A percentile compares a stretch with the other conserved stretches of the same genome.
Conservation (phyloP, 92 coral and sea anemone species). For the Isaurus tuberculatus region DNA sequence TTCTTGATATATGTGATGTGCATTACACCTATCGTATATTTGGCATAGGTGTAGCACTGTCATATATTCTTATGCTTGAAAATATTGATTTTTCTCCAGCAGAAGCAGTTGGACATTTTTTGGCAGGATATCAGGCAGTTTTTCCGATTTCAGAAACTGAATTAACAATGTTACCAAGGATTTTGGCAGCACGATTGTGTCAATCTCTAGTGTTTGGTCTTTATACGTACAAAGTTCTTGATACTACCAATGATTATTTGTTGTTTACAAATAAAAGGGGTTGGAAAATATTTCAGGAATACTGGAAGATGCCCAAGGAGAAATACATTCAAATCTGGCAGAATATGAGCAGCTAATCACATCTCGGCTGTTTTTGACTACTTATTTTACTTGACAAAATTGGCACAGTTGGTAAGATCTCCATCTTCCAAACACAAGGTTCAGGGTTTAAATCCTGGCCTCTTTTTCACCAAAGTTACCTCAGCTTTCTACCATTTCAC, state of each 20-base stretch:
- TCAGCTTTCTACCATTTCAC: too few species aligned
- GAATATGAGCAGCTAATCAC: slow-evolving; percentile 4
- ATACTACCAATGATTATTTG: slow-evolving; percentile 64
- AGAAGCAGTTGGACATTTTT: slow-evolving; percentile 63
- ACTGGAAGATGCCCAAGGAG: slow-evolving; percentile 52
- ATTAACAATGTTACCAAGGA: slow-evolving; percentile 48
- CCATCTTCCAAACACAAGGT: too few species aligned
- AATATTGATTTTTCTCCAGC: slow-evolving; percentile 14
- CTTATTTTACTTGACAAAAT: too few species aligned
- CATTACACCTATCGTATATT: slow-evolving; percentile 66
- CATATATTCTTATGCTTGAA: slow-evolving; percentile 51
- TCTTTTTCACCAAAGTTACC: too few species aligned
- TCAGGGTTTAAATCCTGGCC: too few species aligned
- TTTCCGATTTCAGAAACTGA: slow-evolving; percentile 69
- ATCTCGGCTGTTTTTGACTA: neutral
- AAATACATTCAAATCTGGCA: slow-evolving; percentile 39
- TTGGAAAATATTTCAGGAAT: slow-evolving; percentile 62
- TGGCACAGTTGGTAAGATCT: too few species aligned
- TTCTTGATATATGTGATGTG: slow-evolving; percentile 73
- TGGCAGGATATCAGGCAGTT: slow-evolving; percentile 71
- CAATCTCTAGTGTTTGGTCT: slow-evolving; percentile 63
- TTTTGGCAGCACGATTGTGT: slow-evolving; percentile 66
- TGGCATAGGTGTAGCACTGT: slow-evolving; percentile 67
- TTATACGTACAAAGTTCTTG: slow-evolving; percentile 22
- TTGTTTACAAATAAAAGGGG: slow-evolving; percentile 44